Conservation (phyloP, 2,113 vertebrate genomes). For the Phalacrocorax pelagicus region DNA sequence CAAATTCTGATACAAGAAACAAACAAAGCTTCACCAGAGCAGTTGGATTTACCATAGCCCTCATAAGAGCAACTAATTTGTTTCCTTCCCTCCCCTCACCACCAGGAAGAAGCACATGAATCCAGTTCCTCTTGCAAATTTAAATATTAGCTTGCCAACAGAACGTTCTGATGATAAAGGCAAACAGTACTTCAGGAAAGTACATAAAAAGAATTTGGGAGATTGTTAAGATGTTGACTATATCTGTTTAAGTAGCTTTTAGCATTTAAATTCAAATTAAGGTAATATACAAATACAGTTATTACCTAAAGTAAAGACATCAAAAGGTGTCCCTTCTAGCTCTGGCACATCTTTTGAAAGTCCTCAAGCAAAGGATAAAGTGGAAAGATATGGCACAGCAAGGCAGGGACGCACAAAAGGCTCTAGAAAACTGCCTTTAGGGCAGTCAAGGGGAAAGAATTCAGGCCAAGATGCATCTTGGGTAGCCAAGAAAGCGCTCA, state of each 20-base stretch:
- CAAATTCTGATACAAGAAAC: not conserved
- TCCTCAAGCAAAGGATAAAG: not conserved
- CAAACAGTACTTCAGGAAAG: not conserved
- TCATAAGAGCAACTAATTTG: not conserved
- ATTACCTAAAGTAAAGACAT: not conserved
- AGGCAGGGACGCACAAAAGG: not conserved
- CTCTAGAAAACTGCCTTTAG: not conserved
- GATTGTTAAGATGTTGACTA: not conserved
- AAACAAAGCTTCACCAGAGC: not conserved
- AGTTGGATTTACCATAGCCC: not conserved
- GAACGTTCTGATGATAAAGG: not conserved
- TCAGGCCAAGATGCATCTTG: not conserved
- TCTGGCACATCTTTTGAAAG: not conserved
- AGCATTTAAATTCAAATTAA: not conserved
- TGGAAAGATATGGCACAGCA: not conserved
- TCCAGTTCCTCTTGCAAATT: not conserved
- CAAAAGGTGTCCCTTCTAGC: not conserved
- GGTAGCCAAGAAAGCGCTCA: not conserved
- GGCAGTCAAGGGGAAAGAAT: not conserved
- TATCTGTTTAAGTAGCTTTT: not conserved
- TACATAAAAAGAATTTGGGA: not conserved
- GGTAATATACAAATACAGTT: not conserved
- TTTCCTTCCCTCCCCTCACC: not conserved
- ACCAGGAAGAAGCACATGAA: not conserved
- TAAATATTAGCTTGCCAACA: not conserved